Evolutionary conservation across 2,888 invertebrate species (phyloP), one percentile per base, ranked within the genome.

Genomic region (Cabera pusaria): DNA sequence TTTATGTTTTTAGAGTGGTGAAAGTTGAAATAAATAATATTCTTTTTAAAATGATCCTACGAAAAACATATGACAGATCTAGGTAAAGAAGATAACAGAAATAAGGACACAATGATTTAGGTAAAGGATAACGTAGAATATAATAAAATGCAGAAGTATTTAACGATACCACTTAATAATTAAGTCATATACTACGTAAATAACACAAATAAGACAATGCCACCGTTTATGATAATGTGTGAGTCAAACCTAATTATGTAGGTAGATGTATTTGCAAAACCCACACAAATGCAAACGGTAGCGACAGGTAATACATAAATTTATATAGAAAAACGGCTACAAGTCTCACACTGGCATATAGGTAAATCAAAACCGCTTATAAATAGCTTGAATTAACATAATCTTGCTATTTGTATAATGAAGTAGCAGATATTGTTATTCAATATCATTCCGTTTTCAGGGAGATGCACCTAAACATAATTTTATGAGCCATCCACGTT

Each of bases 371-470:
- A 83, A 72, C 73, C 55, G 80, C 79, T 83, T 83, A 79, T 72
- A 80, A 78, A 82, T 77, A 74, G 74, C 68, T 62, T 40, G 38
- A 55, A 87, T 88, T 88, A 73, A 69, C 86, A 88, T 88, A 87
- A 87, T 87, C 76, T 66, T 46, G 68, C 81, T 55, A 84, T 87
- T 85, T 86, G 82, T 77, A 87, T 86, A 87, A 85, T 78, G 66
- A 82, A 74, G 71, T 72, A 72, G 79, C 74, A 58, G 66, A 73
- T 66, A 73, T 74, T 69, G 72, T 69, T 80, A 76, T 76, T 74
- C 58, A 67, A 72, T 74, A 73, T 64, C 64, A 61, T 65, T 61
- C 52, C 54, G 59, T 68, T 78, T 74, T 72, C 68, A 71, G 70
- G 64, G 49, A 64, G 55, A 69, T 70, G 70, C 67, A 72, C 66